Evolutionary conservation across 2,797 vertebrate genomes (phyloP).

Genomic region (Notolepis coatsorum): DNA sequence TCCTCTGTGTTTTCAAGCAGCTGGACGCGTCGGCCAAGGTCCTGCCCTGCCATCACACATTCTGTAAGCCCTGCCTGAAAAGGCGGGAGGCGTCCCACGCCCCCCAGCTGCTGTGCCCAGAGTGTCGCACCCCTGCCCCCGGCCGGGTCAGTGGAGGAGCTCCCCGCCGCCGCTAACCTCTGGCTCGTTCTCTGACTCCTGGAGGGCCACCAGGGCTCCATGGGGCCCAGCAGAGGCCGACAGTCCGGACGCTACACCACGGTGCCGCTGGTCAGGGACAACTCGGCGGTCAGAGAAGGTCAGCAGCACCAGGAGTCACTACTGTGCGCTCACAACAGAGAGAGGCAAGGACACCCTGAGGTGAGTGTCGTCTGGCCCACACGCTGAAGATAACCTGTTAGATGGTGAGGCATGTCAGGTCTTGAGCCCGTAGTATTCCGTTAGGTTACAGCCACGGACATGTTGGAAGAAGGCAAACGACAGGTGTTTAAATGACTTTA

Average conservation of each 20-base stretch:
- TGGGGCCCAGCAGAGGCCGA: slow-evolving; percentile 41
- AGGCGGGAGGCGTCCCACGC: slow-evolving; percentile 80
- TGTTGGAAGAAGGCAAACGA: too few species aligned
- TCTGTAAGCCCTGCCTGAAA: slow-evolving; percentile 91
- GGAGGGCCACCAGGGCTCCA: slow-evolving; percentile 68
- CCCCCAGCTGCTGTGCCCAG: slow-evolving; percentile 89
- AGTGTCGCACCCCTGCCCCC: slow-evolving; percentile 84
- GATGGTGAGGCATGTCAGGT: too few species aligned
- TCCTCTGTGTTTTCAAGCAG: slow-evolving; percentile 89
- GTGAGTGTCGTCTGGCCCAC: slow-evolving; percentile 88
- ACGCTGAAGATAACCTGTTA: neutral
- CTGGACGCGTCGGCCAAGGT: slow-evolving; percentile 90
- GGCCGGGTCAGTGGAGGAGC: slow-evolving; percentile 84
- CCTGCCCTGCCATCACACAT: slow-evolving; percentile 95
- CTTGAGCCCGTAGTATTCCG: too few species aligned
- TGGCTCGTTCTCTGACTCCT: slow-evolving; percentile 88
- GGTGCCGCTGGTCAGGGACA: slow-evolving; percentile 67
- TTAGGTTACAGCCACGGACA: too few species aligned
- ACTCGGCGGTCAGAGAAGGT: slow-evolving; percentile 62
- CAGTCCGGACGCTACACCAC: slow-evolving; percentile 65
- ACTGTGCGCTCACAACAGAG: slow-evolving; percentile 63
- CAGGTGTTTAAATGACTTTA: too few species aligned
- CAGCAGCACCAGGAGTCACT: slow-evolving; percentile 66
- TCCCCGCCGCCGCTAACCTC: slow-evolving; percentile 88
- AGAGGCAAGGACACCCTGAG: slow-evolving; percentile 78